Base-by-base conservation (phyloP, 2,888 invertebrate genomes). In the Tetropium fuscum region DNA sequence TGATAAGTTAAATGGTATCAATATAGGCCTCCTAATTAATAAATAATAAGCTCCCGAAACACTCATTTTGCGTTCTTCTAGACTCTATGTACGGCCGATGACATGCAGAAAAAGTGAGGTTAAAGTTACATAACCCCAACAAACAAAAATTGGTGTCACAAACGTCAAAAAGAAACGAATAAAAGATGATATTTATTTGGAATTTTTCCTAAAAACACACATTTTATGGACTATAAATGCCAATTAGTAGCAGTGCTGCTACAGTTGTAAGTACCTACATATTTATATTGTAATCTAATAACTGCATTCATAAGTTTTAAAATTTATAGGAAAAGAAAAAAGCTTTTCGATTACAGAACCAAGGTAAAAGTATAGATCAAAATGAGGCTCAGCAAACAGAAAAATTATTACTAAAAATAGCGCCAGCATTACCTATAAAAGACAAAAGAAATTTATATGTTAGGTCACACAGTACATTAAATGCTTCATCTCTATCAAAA, bases 391-490 rank as follows among this genome's bases (percentile, higher is more conserved):
- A 69, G 27, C 54, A 69, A 18, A 49, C 73, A 16, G 76, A 78
- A 43, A 78, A 74, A 41, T 74, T 74, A 47, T 76, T 81, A 10
- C 66, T 82, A 43, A 78, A 78, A 61, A 80, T 80, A 59, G 80
- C 77, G 25, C 77, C 80, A 19, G 81, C 80, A 20, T 69, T 81
- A 63, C 78, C 80, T 3, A 56, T 63, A 15, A 70, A 73, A 51
- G 73, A 73, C 44, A 70, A 68, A 45, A 72, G 72, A 32, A 74
- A 70, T 58, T 66, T 76, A 38, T 75, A 74, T 65, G 77, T 78
- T 51, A 80, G 87, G 38, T 86, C 87, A 2, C 83, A 87, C 64
- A 85, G 86, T 62, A 84, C 84, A 43, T 73, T 87, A 64, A 79
- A 76, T 66, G 65, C 72, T n/a, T 62, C 73, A 18, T 73, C 64